Evolutionary conservation across 2,888 invertebrate species (phyloP), one percentile per base, ranked within the genome.

Genomic region (Arctia plantaginis): DNA sequence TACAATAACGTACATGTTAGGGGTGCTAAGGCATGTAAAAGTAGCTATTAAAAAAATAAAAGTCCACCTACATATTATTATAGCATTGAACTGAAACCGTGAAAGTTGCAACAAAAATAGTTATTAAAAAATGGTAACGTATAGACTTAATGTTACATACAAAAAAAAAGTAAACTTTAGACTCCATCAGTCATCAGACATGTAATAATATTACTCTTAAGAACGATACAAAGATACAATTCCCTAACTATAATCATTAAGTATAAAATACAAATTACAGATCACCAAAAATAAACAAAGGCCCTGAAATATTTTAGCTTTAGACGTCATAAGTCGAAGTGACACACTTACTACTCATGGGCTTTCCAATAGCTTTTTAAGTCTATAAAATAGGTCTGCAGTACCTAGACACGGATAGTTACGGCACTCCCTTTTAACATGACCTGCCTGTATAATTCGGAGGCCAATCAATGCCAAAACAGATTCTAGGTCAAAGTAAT

Each of bases 291-390:
- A n/a, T 23, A 51, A 64, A 64, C 13, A 10, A 30, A 62, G 12
- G 55, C 10, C 3, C 55, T 27, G 15, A 35, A 3, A 13, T 8
- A 70, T 64, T 44, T 33, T 23, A 71, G 44, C 7, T 10, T 44
- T 20, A 27, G 18, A 64, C 44, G 51, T 68, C 51, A 62, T 62
- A 18, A 64, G 27, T 41, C 13, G 8, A 59, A 10, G 30, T 59
- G 59, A 70, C 73, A 76, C 76, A 78, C 78, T 74, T 12, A 83
- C 75, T 81, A 83, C 76, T 81, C 77, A 81, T 73, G 69, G 68
- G 39, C 39, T 18, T 68, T 7, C 51, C 0, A 65, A 69, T 78
- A 39, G 75, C 78, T 74, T 76, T 77, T 51, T 67, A 70, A 77
- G 72, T 77, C 81, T 74, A 81, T 83, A 77, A 81, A 81, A 79